Evolutionary conservation across 2,888 invertebrate genomes (phyloP).

Genomic region (Agrenia bidenticulata): DNA sequence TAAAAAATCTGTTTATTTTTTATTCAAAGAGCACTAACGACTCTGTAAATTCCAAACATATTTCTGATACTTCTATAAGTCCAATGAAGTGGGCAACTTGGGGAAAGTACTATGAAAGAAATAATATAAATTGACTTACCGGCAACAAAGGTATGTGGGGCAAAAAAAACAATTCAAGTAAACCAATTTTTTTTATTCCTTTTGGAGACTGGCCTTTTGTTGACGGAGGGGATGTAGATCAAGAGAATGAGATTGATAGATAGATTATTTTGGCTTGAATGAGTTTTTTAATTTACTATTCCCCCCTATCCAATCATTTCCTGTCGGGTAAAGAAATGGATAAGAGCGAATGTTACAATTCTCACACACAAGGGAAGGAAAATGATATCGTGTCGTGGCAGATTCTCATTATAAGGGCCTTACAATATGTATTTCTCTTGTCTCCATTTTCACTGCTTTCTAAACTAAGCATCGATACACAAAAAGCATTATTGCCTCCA

Average conservation of each 20-base stretch:
- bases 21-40: too few species aligned
- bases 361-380: neutral
- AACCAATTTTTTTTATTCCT: neutral
- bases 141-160: too few species aligned
- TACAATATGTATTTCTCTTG: slow-evolving; percentile 9
- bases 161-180: too few species aligned
- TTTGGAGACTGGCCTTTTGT: neutral
- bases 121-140: too few species aligned
- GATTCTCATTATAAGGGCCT: slow-evolving; percentile 24
- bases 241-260: slow-evolving; percentile 19
- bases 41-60: too few species aligned
- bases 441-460: neutral
- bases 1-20: too few species aligned
- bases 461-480: too few species aligned
- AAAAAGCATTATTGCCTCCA: too few species aligned
- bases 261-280: slow-evolving; percentile 13
- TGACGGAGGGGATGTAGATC: neutral
- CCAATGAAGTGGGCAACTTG: too few species aligned
- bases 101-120: too few species aligned
- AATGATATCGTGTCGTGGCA: slow-evolving; percentile 25
- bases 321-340: neutral
- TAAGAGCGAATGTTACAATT: neutral
- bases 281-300: neutral
- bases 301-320: neutral
- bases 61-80: too few species aligned